Base-by-base conservation (phyloP, 2,113 vertebrate species). In the Meleagris gallopavo region DNA sequence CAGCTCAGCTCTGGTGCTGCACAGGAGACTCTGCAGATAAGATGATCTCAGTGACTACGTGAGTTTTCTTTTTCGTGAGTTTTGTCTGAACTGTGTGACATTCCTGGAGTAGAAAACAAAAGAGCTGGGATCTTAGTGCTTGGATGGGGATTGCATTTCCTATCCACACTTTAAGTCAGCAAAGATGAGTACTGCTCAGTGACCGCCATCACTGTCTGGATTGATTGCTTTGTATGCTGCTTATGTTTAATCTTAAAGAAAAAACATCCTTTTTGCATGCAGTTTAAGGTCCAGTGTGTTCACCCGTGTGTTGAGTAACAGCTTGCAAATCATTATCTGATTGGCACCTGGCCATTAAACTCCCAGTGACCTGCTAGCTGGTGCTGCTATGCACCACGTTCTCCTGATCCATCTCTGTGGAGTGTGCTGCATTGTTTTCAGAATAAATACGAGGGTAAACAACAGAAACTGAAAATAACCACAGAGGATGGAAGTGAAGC, bases 91-190 rank as follows among this genome's bases (percentile, higher is more conserved):
- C 34, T 29, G 19, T 27, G 1, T 5, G 43, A 32, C 18, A 0
- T 82, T 78, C 41, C 30, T 54, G 24, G 14, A 18, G 25, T n/a
- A 69, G 55, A 46, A 48, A 55, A 12, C 45, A 52, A 16, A 24
- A 10, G 6, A 0, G 0, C 14, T 4, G 22, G 43, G 22, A 27
- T 80, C 52, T 52, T 7, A 15, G n/a, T n/a, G 1, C 14, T 58
- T 1, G 1, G 10, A 2, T n/a, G 21, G 67, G 64, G 69, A 57
- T 0, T 0, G 0, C 0, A 0, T 80, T 88, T 58, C 54, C 67
- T 13, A 62, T 45, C n/a, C 3, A 25, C 38, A 43, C 66, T 58
- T 1, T 29, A 54, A 50, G 83, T 18, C 46, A 57, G 4, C 32
- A 48, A 41, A 62, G 50, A 21, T 34, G 50, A 93, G 55, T 16